These are phyloP conservation scores for Hesperia comma DNA, from an alignment of 2,888 invertebrate genomes.

Conservation along the genomic window DNA sequence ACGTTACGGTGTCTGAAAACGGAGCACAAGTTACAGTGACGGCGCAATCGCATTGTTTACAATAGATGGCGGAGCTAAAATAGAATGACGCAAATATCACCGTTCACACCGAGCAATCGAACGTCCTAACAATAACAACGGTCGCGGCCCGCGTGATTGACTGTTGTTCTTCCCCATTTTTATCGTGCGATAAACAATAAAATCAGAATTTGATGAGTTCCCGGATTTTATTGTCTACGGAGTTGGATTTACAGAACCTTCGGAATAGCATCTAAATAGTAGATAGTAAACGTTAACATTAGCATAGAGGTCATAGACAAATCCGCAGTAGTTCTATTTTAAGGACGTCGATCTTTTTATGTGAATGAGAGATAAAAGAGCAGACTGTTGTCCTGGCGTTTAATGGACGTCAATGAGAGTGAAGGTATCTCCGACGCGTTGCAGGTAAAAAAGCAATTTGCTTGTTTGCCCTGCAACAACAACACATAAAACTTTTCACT, in stretches of 20 bases:
- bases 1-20: slow-evolving; percentile 6
- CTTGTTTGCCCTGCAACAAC: too few species aligned
- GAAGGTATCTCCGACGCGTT: too few species aligned
- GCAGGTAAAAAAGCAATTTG: too few species aligned
- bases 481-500: too few species aligned
- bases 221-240: slow-evolving; percentile 6
- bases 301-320: background rate
- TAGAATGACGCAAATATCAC: slow-evolving; percentile 36
- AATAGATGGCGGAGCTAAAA: slow-evolving; percentile 35
- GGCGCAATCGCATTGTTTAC: slow-evolving; percentile 35
- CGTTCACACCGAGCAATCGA: slow-evolving; percentile 22
- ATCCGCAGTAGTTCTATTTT: background rate
- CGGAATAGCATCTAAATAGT: background rate
- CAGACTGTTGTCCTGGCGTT: too few species aligned
- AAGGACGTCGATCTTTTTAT: background rate
- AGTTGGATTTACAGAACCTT: slow-evolving; percentile 12
- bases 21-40: slow-evolving; percentile 16
- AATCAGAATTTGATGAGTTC: slow-evolving; percentile 7
- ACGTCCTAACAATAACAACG: slow-evolving; percentile 27
- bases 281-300: background rate
- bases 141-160: slow-evolving; percentile 5
- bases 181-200: slow-evolving; percentile 15
- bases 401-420: too few species aligned
- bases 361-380: too few species aligned
- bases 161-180: slow-evolving; percentile 18